A percentile compares a stretch with the other conserved stretches of the same genome.
Conservation (phyloP, 2,113 vertebrate genomes). For the Phoxinus phoxinus region DNA sequence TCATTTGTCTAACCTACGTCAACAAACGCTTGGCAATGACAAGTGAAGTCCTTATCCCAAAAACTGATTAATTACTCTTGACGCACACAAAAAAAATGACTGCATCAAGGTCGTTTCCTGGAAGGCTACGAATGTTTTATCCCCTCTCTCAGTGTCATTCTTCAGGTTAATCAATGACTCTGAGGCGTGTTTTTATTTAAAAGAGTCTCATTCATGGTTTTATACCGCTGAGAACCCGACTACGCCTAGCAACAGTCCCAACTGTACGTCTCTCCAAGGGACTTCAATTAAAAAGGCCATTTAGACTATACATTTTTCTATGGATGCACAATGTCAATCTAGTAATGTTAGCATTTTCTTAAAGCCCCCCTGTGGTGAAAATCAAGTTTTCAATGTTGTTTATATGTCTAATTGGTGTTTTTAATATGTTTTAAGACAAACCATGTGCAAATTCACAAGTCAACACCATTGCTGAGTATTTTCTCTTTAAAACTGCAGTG, state of each 20-base stretch:
- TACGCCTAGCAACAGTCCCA: neutral
- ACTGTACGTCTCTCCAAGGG: neutral
- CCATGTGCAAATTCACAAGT: too few relatives aligned
- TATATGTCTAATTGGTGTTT: too few relatives aligned
- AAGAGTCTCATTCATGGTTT: conserved; percentile 21
- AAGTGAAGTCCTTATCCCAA: conserved; percentile 19
- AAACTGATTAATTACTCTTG: conserved; percentile 16
- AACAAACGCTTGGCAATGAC: conserved; percentile 15
- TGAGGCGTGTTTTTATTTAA: conserved; percentile 49
- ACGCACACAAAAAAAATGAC: conserved; percentile 9
- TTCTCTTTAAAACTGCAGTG: too few relatives aligned
- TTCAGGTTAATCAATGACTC: conserved; percentile 67
- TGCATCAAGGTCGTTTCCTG: neutral
- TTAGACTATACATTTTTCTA: neutral
- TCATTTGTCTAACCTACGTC: conserved; percentile 3
- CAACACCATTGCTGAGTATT: too few relatives aligned
- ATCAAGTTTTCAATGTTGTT: too few relatives aligned
- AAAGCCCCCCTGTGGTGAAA: too few relatives aligned
- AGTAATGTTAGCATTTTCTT: neutral
- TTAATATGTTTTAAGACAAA: too few relatives aligned
- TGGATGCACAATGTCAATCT: neutral
- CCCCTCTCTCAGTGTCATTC: conserved; percentile 54
- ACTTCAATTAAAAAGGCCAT: neutral
- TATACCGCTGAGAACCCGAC: neutral
- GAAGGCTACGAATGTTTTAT: conserved; percentile 8